A percentile compares a stretch with the other conserved stretches of the same genome.
Conservation (phyloP, 2,113 vertebrate genomes). For the Noturus placidus region DNA sequence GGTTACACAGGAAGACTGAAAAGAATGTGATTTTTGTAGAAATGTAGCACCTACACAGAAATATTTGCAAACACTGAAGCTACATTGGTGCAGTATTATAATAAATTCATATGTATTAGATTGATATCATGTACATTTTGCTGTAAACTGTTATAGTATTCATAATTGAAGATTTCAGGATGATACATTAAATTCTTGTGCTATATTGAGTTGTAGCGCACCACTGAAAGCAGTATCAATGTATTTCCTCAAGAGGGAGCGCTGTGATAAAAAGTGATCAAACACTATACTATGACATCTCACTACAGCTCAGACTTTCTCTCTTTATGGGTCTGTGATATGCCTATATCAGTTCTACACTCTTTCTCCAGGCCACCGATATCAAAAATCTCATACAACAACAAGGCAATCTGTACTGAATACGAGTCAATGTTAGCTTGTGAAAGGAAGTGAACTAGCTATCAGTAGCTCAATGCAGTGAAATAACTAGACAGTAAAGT, state of each 20-base stretch:
- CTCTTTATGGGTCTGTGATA: not conserved
- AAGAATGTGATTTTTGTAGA: not conserved
- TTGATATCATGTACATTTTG: not conserved
- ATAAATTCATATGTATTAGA: not conserved
- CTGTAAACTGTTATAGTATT: not conserved
- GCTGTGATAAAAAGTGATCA: slow-evolving; percentile 36
- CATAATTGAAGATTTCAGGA: not conserved
- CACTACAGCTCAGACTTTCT: not conserved
- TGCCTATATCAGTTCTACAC: not conserved
- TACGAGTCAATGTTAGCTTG: not conserved
- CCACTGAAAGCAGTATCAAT: not conserved
- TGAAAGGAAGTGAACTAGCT: not conserved
- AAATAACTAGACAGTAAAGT: not conserved
- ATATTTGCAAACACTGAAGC: not conserved
- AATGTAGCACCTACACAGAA: no score
- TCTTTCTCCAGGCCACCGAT: not conserved
- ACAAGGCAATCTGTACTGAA: not conserved
- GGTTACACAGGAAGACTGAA: not conserved
- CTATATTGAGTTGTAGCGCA: no score
- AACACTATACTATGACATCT: not conserved
- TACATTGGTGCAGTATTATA: not conserved
- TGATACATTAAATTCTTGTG: not conserved
- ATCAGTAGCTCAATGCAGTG: not conserved
- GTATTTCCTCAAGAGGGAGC: slow-evolving; percentile 45
- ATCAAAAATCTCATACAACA: not conserved